phyloP scores from a whole-genome alignment of 2,113 vertebrate species.

The Hiodon alosoides region DNA sequence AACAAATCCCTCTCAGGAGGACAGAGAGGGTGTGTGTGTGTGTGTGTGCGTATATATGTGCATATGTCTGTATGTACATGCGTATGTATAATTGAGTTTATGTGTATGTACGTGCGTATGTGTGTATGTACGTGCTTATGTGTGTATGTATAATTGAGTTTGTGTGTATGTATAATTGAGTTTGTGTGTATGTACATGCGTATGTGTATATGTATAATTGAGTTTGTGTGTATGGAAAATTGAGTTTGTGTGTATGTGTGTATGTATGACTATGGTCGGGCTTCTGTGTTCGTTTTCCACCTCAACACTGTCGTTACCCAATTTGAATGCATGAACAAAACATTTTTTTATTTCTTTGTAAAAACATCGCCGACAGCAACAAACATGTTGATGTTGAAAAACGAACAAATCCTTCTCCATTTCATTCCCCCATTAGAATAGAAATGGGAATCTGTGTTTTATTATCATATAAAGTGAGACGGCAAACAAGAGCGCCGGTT shows the following conservation, averaged over 20 bases:
- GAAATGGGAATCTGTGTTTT: slow-evolving; percentile 2
- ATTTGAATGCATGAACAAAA: background rate
- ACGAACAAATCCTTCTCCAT: background rate
- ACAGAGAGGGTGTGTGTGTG: background rate
- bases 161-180: background rate
- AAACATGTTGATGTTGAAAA: background rate
- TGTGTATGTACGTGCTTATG: background rate
- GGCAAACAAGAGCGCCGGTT: background rate
- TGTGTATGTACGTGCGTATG: background rate
- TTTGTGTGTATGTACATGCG: background rate
- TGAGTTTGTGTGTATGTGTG: background rate
- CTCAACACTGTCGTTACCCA: background rate
- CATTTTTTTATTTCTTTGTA: background rate
- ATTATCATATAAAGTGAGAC: background rate
- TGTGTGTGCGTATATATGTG: background rate
- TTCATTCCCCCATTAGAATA: background rate
- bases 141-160: background rate
- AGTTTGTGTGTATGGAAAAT: no score
- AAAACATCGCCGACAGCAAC: slow-evolving; percentile 9
- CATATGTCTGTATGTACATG: background rate
- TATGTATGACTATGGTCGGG: background rate
- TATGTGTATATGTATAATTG: no score
- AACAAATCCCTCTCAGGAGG: background rate
- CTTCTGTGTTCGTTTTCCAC: background rate
- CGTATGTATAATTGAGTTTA: background rate